These are phyloP conservation scores for Agriopis leucophaearia DNA, from an alignment of 2,888 invertebrate genomes.

Conservation along the genomic window DNA sequence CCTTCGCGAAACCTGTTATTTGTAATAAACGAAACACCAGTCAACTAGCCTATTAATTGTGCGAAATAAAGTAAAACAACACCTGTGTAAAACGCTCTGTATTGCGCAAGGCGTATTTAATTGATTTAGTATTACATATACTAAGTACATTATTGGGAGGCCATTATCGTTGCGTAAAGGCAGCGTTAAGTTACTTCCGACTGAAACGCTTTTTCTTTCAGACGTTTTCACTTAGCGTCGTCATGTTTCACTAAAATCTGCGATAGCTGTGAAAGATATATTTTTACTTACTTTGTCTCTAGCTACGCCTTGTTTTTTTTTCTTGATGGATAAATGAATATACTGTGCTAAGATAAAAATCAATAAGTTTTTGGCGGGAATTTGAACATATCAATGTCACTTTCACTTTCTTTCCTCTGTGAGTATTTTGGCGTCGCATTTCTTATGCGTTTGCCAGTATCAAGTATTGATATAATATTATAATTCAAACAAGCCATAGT, in stretches of 20 bases:
- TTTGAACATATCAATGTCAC: too few species aligned
- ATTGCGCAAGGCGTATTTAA: constrained; percentile 25
- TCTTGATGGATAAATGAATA: not conserved
- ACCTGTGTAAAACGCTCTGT: constrained; percentile 3
- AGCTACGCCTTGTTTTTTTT: not conserved
- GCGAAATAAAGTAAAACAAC: too few species aligned
- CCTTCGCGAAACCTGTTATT: too few species aligned
- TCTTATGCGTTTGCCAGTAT: too few species aligned
- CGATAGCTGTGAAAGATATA: not conserved
- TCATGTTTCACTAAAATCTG: constrained; percentile 18
- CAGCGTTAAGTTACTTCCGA: constrained; percentile 41
- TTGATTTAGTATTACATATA: constrained; percentile 18
- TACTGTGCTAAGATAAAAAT: too few species aligned
- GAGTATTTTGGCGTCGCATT: too few species aligned
- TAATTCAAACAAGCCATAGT: too few species aligned
- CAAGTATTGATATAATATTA: too few species aligned
- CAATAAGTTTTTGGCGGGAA: too few species aligned
- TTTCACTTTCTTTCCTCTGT: too few species aligned
- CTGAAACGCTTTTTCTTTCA: constrained; percentile 22
- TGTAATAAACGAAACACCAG: too few species aligned
- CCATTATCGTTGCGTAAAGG: constrained; percentile 44
- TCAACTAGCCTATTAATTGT: too few species aligned
- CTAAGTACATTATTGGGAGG: constrained; percentile 5
- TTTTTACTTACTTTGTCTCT: not conserved
- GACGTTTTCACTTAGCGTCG: constrained; percentile 32